A percentile compares a stretch with the other conserved stretches of the same genome.
These are phyloP conservation scores for Garra rufa DNA, from an alignment of 2,113 vertebrate species.

Conservation along the genomic window DNA sequence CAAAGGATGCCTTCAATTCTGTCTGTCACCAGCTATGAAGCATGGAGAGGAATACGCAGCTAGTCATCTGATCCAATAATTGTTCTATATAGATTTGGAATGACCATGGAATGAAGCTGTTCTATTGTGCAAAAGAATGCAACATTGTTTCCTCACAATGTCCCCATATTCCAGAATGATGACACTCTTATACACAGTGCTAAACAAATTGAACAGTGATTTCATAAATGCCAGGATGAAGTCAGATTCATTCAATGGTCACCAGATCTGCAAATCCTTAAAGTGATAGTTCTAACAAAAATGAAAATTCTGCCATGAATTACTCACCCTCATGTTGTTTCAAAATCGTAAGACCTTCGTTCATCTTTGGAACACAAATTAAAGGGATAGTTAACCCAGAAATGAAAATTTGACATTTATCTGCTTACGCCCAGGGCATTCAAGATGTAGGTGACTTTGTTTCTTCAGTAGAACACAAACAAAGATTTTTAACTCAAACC, in stretches of 20 bases:
- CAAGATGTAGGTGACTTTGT: too few relatives aligned
- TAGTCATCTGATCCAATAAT: conserved; percentile 3
- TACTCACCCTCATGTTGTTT: too few relatives aligned
- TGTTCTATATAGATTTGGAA: neutral
- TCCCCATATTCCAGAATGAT: neutral
- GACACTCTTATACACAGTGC: neutral
- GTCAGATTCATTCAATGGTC: neutral
- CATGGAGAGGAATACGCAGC: neutral
- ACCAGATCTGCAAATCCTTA: neutral
- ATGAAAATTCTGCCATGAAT: too few relatives aligned
- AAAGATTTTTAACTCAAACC: too few relatives aligned
- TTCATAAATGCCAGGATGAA: conserved; percentile 4
- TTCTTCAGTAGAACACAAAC: too few relatives aligned
- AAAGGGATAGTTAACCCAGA: too few relatives aligned
- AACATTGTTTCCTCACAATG: neutral
- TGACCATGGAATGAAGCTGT: neutral
- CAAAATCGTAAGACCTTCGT: too few relatives aligned
- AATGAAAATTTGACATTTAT: too few relatives aligned
- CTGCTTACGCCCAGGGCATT: too few relatives aligned
- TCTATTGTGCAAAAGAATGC: conserved; percentile 7
- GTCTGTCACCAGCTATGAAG: neutral
- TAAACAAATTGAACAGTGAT: neutral
- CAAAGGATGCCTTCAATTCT: conserved; percentile 7
- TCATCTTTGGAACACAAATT: too few relatives aligned
- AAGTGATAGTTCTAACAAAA: too few relatives aligned